phyloP scores from a whole-genome alignment of 2,113 vertebrate species.

The Typhlomys cinereus region DNA sequence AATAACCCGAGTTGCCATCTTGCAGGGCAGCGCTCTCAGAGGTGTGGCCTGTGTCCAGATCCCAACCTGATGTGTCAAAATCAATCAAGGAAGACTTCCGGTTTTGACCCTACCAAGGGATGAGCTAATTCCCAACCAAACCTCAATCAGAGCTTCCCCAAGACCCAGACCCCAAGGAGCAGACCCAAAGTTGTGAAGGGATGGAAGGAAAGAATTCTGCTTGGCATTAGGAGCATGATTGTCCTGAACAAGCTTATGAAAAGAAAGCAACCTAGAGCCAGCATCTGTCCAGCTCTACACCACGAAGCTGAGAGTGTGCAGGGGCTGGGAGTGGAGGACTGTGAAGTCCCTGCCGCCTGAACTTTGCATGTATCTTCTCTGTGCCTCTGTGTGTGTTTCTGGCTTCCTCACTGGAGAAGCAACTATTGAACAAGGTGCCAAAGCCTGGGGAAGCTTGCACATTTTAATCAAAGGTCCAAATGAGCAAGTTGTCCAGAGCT shows the following conservation, averaged over 20 bases:
- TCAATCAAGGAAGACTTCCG: not conserved
- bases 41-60: fast-evolving
- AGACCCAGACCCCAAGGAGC: not conserved
- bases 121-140: not conserved
- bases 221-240: not conserved
- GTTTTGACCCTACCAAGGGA: not conserved
- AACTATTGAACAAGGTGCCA: constrained; percentile 67
- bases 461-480: constrained; percentile 78
- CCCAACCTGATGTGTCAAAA: not conserved
- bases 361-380: not conserved
- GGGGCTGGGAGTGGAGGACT: too few species aligned
- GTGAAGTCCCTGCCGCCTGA: not conserved
- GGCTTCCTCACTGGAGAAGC: constrained; percentile 58
- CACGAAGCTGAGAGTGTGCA: not conserved
- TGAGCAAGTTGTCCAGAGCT: constrained; percentile 64
- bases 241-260: not conserved
- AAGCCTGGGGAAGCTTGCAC: constrained; percentile 64
- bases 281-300: not conserved
- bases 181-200: not conserved
- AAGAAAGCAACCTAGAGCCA: not conserved
- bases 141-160: not conserved
- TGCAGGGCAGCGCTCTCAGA: not conserved
- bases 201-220: not conserved
- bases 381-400: not conserved
- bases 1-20: not conserved